Conservation (phyloP, 2,797 vertebrate species). For the Carcharodon carcharias region DNA sequence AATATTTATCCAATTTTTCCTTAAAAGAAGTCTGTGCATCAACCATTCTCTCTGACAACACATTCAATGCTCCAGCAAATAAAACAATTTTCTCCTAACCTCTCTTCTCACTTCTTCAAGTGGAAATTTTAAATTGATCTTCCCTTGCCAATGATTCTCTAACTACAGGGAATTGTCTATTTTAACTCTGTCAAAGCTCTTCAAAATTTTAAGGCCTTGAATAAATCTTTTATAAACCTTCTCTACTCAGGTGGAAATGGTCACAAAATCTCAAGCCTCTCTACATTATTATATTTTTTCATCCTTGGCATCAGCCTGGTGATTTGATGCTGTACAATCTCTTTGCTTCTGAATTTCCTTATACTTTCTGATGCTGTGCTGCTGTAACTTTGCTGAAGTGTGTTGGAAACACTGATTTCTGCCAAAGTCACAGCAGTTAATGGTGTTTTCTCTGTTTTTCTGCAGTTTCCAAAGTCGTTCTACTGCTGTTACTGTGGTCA, state of each 20-base stretch:
- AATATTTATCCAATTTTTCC: not conserved
- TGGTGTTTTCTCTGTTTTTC: not conserved
- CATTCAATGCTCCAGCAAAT: not conserved
- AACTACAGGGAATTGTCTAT: not conserved
- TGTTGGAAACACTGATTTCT: not conserved
- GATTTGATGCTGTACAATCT: not conserved
- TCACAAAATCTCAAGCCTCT: not conserved
- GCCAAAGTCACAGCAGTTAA: not conserved
- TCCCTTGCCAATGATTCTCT: not conserved
- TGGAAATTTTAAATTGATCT: not conserved
- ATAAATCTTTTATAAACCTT: not conserved
- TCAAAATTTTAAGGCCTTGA: not conserved
- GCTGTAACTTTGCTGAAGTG: not conserved
- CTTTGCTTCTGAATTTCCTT: not conserved
- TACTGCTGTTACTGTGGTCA: not conserved
- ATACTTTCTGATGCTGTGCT: not conserved
- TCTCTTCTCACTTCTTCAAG: not conserved
- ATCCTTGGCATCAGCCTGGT: not conserved
- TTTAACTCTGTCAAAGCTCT: not conserved
- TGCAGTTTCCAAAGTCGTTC: not conserved
- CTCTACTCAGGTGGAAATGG: not conserved
- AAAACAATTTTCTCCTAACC: not conserved
- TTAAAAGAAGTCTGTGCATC: not conserved
- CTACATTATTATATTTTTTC: not conserved
- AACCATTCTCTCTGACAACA: not conserved